Base-by-base conservation (phyloP, 2,888 invertebrate genomes). In the Noctua janthina region DNA sequence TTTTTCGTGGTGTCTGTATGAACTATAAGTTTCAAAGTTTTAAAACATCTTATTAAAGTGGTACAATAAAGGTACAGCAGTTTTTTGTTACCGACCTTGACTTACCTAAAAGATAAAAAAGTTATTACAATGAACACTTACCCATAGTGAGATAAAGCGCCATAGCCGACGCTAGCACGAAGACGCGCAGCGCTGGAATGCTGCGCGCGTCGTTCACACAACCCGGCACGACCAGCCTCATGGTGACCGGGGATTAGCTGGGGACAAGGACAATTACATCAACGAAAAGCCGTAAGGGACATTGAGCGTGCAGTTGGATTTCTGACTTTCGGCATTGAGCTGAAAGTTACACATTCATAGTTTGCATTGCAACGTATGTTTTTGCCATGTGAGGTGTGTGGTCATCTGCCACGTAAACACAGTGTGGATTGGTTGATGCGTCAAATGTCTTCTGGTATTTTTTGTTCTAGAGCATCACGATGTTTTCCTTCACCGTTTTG, bases 221-320 rank as follows among this genome's bases (percentile, higher is more conserved):
- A 0, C 96, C 95, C 0, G 96, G 95, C 84, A 94, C 90, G 80
- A 94, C 94, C 64, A 96, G 89, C 86, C 95, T 89, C 96, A 96
- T 96, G 15, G 17, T 91, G 76, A 64, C 35, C 20, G 15, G 0
- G 2, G 35, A 46, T 39, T 54, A 81, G 75, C 90, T 89, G 86
- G 15, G 35, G 62, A 87, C 85, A 87, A 90, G 15, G n/a, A 29
- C 23, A 67, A 54, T 7, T 1, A 29, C 62, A 62, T 29, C 29
- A 59, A 62, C 62, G 15, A 29, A 29, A 62, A 62, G 29, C 2
- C 11, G 29, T 29, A 13, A 59, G n/a, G 1, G 15, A 62, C 29
- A 15, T 13, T 13, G 59, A 62, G 13, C 15, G 6, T 62, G 62
- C 7, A 11, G 11, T 59, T n/a, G 56, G n/a, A 59, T 5, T 59